These are phyloP conservation scores for Agrotis puta DNA, from an alignment of 2,888 invertebrate species.

Conservation along the genomic window DNA sequence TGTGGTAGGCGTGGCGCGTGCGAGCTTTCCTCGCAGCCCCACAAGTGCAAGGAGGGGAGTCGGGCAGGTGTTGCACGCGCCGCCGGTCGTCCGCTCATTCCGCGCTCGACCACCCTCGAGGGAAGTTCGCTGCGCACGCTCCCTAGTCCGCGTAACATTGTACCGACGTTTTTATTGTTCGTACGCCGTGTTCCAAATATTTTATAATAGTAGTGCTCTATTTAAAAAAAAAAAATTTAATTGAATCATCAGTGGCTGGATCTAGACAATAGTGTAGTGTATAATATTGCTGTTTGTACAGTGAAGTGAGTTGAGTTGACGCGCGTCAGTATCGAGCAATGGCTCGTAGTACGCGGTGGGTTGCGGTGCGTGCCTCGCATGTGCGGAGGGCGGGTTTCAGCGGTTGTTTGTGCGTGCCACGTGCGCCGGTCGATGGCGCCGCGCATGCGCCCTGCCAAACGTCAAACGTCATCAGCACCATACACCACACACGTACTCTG, in stretches of 20 bases:
- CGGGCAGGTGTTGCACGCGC: slow-evolving; percentile 83
- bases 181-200: slow-evolving; percentile 3
- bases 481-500: slow-evolving; percentile 56
- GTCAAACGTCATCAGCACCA: slow-evolving; percentile 74
- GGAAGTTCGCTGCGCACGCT: slow-evolving; percentile 61
- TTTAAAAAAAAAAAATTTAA: background rate
- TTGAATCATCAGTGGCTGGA: slow-evolving; percentile 2
- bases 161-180: slow-evolving; percentile 13
- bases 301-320: slow-evolving; percentile 57
- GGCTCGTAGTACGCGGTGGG: slow-evolving; percentile 53
- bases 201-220: slow-evolving; percentile 3
- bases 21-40: slow-evolving; percentile 81
- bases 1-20: slow-evolving; percentile 82
- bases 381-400: slow-evolving; percentile 54
- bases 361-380: slow-evolving; percentile 43
- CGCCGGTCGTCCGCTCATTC: slow-evolving; percentile 74
- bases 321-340: slow-evolving; percentile 51
- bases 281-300: slow-evolving; percentile 20
- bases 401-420: slow-evolving; percentile 79
- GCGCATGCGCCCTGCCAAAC: slow-evolving; percentile 79
- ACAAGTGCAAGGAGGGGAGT: slow-evolving; percentile 82
- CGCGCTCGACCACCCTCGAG: slow-evolving; percentile 70
- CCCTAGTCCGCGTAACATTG: slow-evolving; percentile 27
- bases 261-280: slow-evolving; percentile 42
- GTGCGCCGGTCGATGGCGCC: slow-evolving; percentile 86